Evolutionary conservation across 1,140 invertebrate genomes (phyloP).

Genomic region (Sitodiplosis mosellana): DNA sequence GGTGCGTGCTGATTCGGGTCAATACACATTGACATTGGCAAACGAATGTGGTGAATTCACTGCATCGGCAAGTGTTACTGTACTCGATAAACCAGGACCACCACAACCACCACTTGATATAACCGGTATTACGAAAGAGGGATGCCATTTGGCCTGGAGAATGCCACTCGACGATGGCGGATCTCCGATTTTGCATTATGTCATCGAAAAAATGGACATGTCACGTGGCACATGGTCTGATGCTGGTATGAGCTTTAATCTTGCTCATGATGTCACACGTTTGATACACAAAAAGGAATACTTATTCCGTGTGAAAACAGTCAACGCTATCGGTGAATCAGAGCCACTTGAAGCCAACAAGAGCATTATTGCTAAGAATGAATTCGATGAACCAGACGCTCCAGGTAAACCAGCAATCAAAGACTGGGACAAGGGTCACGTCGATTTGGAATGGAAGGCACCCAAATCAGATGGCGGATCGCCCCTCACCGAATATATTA

Average conservation of each 20-base stretch:
- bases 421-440: conserved; percentile 87
- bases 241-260: conserved; percentile 67
- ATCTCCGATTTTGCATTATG: conserved; percentile 85
- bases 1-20: conserved; percentile 59
- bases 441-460: conserved; percentile 75
- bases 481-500: conserved; percentile 80
- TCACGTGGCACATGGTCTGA: conserved; percentile 89
- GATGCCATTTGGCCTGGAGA: conserved; percentile 68
- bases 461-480: conserved; percentile 80
- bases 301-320: conserved; percentile 76
- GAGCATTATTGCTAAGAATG: conserved; percentile 84
- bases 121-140: conserved; percentile 73
- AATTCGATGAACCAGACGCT: conserved; percentile 80
- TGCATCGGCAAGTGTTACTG: conserved; percentile 69
- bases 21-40: conserved; percentile 65
- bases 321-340: conserved; percentile 89
- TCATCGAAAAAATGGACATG: conserved; percentile 95
- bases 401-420: conserved; percentile 75
- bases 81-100: conserved; percentile 70
- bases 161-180: conserved; percentile 77
- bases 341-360: conserved; percentile 71
- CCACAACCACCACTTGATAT: conserved; percentile 77
- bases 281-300: conserved; percentile 89
- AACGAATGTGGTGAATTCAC: conserved; percentile 69
- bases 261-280: conserved; percentile 65